phyloP scores from a whole-genome alignment of 2,888 invertebrate genomes.

The Auanema freiburgensis region DNA sequence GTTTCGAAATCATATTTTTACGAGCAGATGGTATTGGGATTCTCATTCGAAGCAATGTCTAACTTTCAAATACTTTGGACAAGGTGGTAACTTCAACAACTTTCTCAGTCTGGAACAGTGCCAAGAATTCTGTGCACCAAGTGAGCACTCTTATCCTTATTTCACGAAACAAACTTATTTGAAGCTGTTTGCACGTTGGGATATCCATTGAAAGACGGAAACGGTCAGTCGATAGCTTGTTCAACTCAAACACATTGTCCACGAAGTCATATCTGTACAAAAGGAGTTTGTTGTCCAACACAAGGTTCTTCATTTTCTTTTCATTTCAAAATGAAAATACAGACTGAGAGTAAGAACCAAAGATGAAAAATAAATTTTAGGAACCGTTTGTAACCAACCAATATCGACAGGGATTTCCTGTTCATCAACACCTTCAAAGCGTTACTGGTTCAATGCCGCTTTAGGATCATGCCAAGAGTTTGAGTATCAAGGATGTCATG shows the following conservation, averaged over 20 bases:
- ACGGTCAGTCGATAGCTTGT: slow-evolving; percentile 35
- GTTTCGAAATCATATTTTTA: too few species aligned
- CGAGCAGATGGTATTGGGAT: slow-evolving; percentile 46
- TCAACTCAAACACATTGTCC: slow-evolving; percentile 46
- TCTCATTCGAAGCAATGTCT: slow-evolving; percentile 34
- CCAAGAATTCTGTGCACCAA: slow-evolving; percentile 41
- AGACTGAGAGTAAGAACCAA: background rate
- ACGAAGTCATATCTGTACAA: slow-evolving; percentile 42
- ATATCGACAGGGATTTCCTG: slow-evolving; percentile 26
- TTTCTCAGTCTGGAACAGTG: slow-evolving; percentile 48
- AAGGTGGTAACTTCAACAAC: slow-evolving; percentile 61
- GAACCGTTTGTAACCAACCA: slow-evolving; percentile 45
- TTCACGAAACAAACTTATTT: background rate
- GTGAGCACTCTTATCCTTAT: slow-evolving; percentile 12
- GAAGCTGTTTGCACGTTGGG: slow-evolving; percentile 30
- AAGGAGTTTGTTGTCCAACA: slow-evolving; percentile 53
- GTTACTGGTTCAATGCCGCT: slow-evolving; percentile 42
- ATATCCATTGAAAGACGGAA: slow-evolving; percentile 30
- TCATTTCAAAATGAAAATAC: too few species aligned
- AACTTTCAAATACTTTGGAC: slow-evolving; percentile 52
- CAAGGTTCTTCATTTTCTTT: slow-evolving; percentile 24
- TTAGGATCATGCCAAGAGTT: slow-evolving; percentile 44
- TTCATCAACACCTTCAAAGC: slow-evolving; percentile 3
- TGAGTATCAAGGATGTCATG: slow-evolving; percentile 37
- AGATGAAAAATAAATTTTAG: slow-evolving; percentile 20